phyloP scores from a whole-genome alignment of 2,113 vertebrate genomes.

The Empidonax alnorum region DNA sequence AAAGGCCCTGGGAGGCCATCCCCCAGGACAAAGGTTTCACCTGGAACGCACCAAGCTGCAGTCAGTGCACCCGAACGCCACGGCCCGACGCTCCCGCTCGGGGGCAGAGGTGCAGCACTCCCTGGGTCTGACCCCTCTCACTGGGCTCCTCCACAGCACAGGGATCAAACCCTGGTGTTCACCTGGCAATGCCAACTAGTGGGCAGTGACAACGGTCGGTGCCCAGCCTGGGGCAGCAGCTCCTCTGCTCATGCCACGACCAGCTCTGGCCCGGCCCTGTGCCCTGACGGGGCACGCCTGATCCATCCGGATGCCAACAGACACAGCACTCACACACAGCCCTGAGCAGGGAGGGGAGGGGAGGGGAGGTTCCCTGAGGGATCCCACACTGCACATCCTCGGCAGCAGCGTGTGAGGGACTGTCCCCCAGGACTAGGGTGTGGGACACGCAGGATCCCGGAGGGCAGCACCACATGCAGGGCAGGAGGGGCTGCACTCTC shows the following conservation, averaged over 20 bases:
- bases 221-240: neutral
- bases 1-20: slow-evolving; percentile 75
- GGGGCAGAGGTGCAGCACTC: neutral
- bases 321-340: neutral
- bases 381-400: no score
- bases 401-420: rapidly evolving
- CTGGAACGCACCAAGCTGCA: slow-evolving; percentile 73
- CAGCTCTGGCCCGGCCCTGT: neutral
- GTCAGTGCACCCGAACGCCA: slow-evolving; percentile 22
- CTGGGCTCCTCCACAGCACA: neutral
- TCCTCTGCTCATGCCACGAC: neutral
- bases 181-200: neutral
- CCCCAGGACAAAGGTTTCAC: slow-evolving; percentile 84
- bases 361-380: neutral
- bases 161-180: neutral
- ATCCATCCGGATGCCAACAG: rapidly evolving
- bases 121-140: neutral
- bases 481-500: neutral
- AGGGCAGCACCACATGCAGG: neutral
- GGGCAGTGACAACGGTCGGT: rapidly evolving
- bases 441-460: neutral
- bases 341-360: neutral
- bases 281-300: neutral
- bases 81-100: neutral
- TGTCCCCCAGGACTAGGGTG: rapidly evolving